These are phyloP conservation scores for Reticulitermes speratus DNA, from an alignment of 1,140 invertebrate genomes.

Conservation along the genomic window DNA sequence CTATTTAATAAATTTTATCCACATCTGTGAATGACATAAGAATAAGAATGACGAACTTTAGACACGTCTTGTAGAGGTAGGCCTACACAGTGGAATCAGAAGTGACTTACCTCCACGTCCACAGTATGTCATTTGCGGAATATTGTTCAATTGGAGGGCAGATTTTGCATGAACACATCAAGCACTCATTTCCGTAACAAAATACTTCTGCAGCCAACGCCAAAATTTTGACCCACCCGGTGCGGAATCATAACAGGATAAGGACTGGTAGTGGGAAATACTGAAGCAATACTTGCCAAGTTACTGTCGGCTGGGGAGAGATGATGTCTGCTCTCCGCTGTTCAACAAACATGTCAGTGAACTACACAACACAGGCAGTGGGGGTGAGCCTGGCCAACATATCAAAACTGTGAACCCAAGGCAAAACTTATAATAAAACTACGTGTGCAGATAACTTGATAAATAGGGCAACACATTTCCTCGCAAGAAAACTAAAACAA, in stretches of 20 bases:
- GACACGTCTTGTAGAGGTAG: too few relatives aligned
- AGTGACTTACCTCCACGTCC: too few relatives aligned
- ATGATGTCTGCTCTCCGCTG: neutral
- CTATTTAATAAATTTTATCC: too few relatives aligned
- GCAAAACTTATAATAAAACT: neutral
- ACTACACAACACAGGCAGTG: neutral
- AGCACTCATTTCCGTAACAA: too few relatives aligned
- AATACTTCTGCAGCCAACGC: too few relatives aligned
- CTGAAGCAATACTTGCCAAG: neutral
- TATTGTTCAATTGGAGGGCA: too few relatives aligned
- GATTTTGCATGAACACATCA: too few relatives aligned
- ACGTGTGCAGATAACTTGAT: neutral
- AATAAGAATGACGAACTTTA: too few relatives aligned
- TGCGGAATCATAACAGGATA: neutral
- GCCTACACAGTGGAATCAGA: too few relatives aligned
- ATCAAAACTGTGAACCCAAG: too few relatives aligned
- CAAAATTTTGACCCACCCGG: neutral
- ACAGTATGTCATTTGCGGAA: too few relatives aligned
- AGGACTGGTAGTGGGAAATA: neutral
- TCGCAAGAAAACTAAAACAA: neutral
- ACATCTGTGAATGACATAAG: too few relatives aligned
- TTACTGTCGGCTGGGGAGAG: neutral
- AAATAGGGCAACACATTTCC: neutral
- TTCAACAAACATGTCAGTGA: neutral
- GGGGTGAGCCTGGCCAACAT: neutral